Percentiles rank a stretch among this genome's conserved stretches.
These are phyloP conservation scores for Erithacus rubecula DNA, from an alignment of 2,797 vertebrate species.

Conservation along the genomic window DNA sequence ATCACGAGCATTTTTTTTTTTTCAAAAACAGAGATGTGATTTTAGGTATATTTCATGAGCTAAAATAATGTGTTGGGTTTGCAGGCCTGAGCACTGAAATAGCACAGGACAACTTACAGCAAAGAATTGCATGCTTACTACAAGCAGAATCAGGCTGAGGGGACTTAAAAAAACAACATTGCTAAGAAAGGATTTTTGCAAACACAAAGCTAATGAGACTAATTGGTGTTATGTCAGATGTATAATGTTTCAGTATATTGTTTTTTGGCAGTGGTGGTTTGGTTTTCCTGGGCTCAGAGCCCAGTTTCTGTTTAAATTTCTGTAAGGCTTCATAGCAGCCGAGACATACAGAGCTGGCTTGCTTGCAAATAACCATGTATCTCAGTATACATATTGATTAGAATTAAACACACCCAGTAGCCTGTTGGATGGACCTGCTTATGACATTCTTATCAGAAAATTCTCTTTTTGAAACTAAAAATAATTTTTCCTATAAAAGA, in stretches of 20 bases:
- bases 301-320: slow-evolving; percentile 67
- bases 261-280: neutral
- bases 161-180: neutral
- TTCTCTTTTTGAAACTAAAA: neutral
- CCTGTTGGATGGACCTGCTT: neutral
- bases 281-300: slow-evolving; percentile 51
- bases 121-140: neutral
- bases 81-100: neutral
- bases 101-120: neutral
- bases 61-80: neutral
- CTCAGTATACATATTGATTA: neutral
- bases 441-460: neutral
- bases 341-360: neutral
- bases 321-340: slow-evolving; percentile 37
- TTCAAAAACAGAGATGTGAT: neutral
- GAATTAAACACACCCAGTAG: neutral
- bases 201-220: slow-evolving; percentile 22
- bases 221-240: slow-evolving; percentile 23
- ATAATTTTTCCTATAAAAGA: neutral
- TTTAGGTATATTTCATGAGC: neutral
- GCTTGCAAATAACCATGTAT: neutral
- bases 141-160: neutral
- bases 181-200: slow-evolving; percentile 12
- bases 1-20: neutral
- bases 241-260: slow-evolving; percentile 20